Base-by-base conservation (phyloP, 2,888 invertebrate genomes). In the Ichneumon xanthorius region DNA sequence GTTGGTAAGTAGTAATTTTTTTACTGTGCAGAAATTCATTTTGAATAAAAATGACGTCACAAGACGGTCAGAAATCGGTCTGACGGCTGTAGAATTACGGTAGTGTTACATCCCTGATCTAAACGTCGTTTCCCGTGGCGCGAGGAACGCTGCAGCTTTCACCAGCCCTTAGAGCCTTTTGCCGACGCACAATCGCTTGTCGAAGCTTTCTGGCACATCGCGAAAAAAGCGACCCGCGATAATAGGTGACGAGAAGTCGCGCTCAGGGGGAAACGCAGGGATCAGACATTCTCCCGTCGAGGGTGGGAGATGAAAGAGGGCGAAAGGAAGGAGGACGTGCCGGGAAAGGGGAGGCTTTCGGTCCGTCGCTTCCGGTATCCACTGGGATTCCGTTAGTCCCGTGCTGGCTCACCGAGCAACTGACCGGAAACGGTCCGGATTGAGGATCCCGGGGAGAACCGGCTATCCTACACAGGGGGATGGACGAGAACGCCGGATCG, bases 341-440 rank as follows among this genome's bases (percentile, higher is more conserved):
- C 72, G 53, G 72, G 73, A 55, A 81, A 80, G 58, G 37, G 78
- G 70, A 45, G 72, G 87, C 90, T 91, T 89, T 91, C 91, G 91
- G 90, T 91, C 88, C 89, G 91, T 90, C 92, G 92, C 92, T 90
- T 91, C 88, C 88, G 88, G 88, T 90, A 88, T 90, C 90, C 89
- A 84, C 79, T 75, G 89, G 89, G 91, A 92, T 90, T 90, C 87
- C 87, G 89, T 86, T 87, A 87, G 87, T 87, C 85, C 87, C 87
- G 33, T 70, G 86, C 87, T 86, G 83, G 89, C 88, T 89, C 89
- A 88, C 88, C 87, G 88, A 84, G 88, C 90, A 91, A 90, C 91
- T 91, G 92, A 91, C 92, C 92, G 90, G 91, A 92, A 92, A 92
- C 89, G 89, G 86, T 85, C 87, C 82, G 87, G 87, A 82, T 85